Conservation (phyloP, 2,888 invertebrate species). For the Nemurella pictetii region DNA sequence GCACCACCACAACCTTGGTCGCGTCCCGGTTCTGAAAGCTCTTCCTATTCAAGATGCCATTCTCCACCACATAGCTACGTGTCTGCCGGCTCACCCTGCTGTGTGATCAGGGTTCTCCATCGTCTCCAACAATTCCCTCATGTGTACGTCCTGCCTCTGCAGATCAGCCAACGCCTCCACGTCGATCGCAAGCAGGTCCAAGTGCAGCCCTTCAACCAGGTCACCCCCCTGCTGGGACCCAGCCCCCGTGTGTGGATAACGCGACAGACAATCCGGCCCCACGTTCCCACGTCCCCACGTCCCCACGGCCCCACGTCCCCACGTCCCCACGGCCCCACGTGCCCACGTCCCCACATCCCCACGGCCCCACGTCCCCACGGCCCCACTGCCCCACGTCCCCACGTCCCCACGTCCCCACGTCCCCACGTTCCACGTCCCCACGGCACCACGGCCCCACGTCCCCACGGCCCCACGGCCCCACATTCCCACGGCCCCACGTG, state of each 20-base stretch:
- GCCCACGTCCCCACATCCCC: too few relatives aligned
- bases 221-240: neutral
- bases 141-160: neutral
- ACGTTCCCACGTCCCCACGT: too few relatives aligned
- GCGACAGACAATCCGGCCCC: slow-evolving; percentile 4
- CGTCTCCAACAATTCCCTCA: neutral
- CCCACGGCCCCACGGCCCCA: too few relatives aligned
- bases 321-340: too few relatives aligned
- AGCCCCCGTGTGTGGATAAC: neutral
- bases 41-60: slow-evolving; percentile 20
- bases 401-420: too few relatives aligned
- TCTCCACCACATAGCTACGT: slow-evolving; percentile 14
- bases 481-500: too few relatives aligned
- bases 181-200: neutral
- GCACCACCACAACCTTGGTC: slow-evolving; percentile 29
- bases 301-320: too few relatives aligned
- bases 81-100: slow-evolving; percentile 13
- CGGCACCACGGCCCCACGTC: too few relatives aligned
- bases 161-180: neutral
- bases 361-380: too few relatives aligned
- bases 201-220: neutral
- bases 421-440: too few relatives aligned
- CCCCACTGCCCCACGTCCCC: too few relatives aligned
- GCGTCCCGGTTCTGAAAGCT: neutral
- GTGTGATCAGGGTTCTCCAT: slow-evolving; percentile 4